Base-by-base conservation (phyloP, 2,797 vertebrate genomes). In the Chelonia mydas region DNA sequence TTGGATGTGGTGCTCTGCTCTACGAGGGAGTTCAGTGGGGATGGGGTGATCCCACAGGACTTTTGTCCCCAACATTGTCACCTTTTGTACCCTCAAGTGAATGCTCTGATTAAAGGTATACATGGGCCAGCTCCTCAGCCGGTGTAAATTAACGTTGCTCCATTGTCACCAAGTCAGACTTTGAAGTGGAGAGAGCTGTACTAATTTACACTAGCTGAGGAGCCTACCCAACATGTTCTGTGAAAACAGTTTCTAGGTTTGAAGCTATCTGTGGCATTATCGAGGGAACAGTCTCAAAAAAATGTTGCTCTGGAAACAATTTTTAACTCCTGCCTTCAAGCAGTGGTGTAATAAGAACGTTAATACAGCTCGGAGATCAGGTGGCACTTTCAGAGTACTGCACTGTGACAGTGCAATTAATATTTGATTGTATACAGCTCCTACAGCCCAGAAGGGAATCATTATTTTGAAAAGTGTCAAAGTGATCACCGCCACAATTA, bases 251-350 rank as follows among this genome's bases (percentile, higher is more conserved):
- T 65, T 23, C 5, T 25, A n/a, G 33, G 7, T 86, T 45, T 45
- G 10, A 86, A 61, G 31, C 37, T 45, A 80, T 87, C 31, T 45
- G 54, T 33, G 65, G 11, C 59, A 31, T 57, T 21, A 12, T 23
- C 7, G 19, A 47, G 81, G 31, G 6, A 45, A 13, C 45, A 21
- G 54, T 77, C 21, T 49, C 23, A 90, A 45, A 55, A 55, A 33
- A 54, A 1, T 50, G 9, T 59, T 65, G 45, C 5, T n/a, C 33
- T 49, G 23, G 41, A 45, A 49, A 45, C 0, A 0, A n/a, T 79
- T 23, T 7, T 68, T 15, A 74, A 68, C 10, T 19, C 10, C 19
- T 11, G 5, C 16, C 15, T 10, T 3, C 27, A 72, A 33, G 6
- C 3, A 50, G 3, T 17, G n/a, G 27, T 27, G 28, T 15, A 55